Evolutionary conservation across 2,797 vertebrate genomes (phyloP).

Genomic region (Coranthus polyacanthus): DNA sequence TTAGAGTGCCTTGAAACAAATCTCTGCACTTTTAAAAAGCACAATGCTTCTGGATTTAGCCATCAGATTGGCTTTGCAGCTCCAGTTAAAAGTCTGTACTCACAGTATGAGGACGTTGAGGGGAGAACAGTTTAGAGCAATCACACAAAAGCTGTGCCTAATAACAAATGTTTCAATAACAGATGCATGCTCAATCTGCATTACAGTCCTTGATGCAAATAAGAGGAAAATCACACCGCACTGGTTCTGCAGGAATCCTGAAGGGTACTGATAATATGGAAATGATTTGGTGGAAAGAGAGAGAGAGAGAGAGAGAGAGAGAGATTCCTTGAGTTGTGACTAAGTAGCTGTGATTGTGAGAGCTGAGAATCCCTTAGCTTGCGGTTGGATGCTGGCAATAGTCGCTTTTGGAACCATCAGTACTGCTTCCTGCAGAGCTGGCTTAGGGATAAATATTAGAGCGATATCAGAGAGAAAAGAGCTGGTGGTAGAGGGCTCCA

Average conservation of each 20-base stretch:
- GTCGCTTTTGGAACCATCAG: not conserved
- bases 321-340: not conserved
- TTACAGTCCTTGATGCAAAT: not conserved
- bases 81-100: not conserved
- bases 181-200: not conserved
- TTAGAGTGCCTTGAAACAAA: conserved; percentile 39
- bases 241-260: not conserved
- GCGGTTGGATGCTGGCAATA: not conserved
- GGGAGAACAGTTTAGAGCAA: not conserved
- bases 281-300: not conserved
- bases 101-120: not conserved
- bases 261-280: not conserved
- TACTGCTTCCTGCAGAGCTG: not conserved
- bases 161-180: conserved; percentile 9
- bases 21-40: conserved; percentile 28
- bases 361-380: not conserved
- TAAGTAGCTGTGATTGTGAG: not conserved
- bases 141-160: not conserved
- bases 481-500: not conserved
- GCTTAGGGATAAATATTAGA: not conserved
- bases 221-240: not conserved
- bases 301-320: too few species aligned
- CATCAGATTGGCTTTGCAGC: not conserved
- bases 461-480: not conserved
- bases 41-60: not conserved